phyloP scores from a whole-genome alignment of 1,140 invertebrate genomes.

The Microplitis demolitor region DNA sequence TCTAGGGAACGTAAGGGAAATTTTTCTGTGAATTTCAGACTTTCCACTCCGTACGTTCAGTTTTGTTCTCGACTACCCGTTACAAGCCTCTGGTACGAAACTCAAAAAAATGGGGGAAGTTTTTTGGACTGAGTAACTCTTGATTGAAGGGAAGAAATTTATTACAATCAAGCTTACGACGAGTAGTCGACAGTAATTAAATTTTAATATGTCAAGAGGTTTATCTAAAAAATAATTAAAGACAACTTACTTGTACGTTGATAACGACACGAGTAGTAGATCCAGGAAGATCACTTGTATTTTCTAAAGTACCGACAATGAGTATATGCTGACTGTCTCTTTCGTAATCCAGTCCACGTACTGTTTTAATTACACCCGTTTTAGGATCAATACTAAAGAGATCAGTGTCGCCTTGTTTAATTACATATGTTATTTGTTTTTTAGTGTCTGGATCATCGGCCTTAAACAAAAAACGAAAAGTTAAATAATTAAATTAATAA shows the following conservation, averaged over 20 bases:
- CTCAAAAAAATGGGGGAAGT: too few relatives aligned
- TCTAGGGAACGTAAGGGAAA: too few relatives aligned
- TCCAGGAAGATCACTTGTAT: conserved; percentile 70
- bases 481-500: conserved; percentile 25
- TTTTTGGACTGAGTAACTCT: too few relatives aligned
- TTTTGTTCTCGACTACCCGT: too few relatives aligned
- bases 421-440: conserved; percentile 82
- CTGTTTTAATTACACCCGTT: conserved; percentile 77
- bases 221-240: conserved; percentile 7
- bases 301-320: conserved; percentile 81
- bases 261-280: conserved; percentile 78
- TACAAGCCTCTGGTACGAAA: too few relatives aligned
- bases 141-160: too few relatives aligned
- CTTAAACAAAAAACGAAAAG: conserved; percentile 47
- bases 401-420: conserved; percentile 79
- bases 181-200: too few relatives aligned
- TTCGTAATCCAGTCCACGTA: conserved; percentile 80
- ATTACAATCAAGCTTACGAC: too few relatives aligned
- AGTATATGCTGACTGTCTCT: conserved; percentile 74
- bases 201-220: not conserved
- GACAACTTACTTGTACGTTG: conserved; percentile 71
- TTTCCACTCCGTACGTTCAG: too few relatives aligned
- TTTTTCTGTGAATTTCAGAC: too few relatives aligned
- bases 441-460: conserved; percentile 80
- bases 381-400: conserved; percentile 82